Conservation (phyloP, 2,888 invertebrate genomes). For the Atethmia centrago region DNA sequence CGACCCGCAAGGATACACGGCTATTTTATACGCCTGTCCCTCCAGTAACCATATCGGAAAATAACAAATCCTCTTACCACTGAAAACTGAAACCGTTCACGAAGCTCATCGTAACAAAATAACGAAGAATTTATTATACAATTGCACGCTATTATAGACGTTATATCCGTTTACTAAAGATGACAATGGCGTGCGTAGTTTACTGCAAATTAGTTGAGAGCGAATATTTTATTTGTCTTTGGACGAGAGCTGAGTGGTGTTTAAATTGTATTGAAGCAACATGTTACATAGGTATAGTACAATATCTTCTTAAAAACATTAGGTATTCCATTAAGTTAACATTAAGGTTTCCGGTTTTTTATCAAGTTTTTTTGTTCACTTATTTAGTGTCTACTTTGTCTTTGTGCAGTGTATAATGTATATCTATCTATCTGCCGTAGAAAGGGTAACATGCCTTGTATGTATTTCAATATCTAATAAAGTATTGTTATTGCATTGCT, state of each 20-base stretch:
- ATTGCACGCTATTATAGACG: slow-evolving; percentile 39
- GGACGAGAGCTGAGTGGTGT: slow-evolving; percentile 3
- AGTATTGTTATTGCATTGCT: not conserved
- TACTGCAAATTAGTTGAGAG: slow-evolving; percentile 46
- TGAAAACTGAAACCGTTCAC: slow-evolving; percentile 32
- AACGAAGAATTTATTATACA: slow-evolving; percentile 33
- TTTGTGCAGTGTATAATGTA: not conserved
- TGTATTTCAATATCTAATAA: not conserved
- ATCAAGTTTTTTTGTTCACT: too few species aligned
- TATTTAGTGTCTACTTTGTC: too few species aligned
- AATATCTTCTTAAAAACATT: not conserved
- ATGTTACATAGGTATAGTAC: not conserved
- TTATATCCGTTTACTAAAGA: slow-evolving; percentile 33
- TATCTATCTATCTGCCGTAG: not conserved
- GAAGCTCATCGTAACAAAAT: slow-evolving; percentile 13
- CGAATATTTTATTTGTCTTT: slow-evolving; percentile 23
- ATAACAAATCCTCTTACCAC: slow-evolving; percentile 42
- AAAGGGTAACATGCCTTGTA: not conserved
- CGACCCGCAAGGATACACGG: too few species aligned
- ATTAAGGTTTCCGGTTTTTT: not conserved
- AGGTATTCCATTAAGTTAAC: too few species aligned
- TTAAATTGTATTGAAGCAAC: not conserved
- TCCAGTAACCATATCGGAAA: slow-evolving; percentile 46
- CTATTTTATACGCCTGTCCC: too few species aligned
- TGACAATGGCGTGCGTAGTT: slow-evolving; percentile 42